Conservation (phyloP, 2,888 invertebrate genomes). For the Anorthoa munda region DNA sequence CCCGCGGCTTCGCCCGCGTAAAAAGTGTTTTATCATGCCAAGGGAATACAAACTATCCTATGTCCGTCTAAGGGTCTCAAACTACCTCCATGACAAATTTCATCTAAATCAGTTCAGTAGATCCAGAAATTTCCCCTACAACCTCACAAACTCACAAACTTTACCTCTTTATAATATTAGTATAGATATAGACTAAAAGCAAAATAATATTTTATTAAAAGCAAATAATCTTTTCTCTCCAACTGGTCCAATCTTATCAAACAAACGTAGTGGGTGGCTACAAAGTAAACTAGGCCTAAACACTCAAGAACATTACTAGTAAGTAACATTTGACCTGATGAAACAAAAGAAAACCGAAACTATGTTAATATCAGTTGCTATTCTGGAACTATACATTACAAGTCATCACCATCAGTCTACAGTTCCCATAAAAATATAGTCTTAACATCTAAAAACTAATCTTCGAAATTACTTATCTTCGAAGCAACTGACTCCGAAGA, state of each 20-base stretch:
- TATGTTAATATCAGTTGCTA: slow-evolving; percentile 30
- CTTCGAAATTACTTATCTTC: slow-evolving; percentile 60
- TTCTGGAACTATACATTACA: slow-evolving; percentile 35
- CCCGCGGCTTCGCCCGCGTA: too few relatives aligned
- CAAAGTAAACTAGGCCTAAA: background rate
- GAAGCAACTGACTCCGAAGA: slow-evolving; percentile 56
- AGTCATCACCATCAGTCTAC: slow-evolving; percentile 41
- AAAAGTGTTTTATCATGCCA: too few relatives aligned
- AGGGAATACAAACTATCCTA: too few relatives aligned
- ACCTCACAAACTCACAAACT: too few relatives aligned
- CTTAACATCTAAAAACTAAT: slow-evolving; percentile 59
- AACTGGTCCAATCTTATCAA: background rate
- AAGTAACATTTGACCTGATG: background rate
- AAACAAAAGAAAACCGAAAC: background rate
- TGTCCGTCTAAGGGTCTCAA: too few relatives aligned
- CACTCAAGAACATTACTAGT: background rate
- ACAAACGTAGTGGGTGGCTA: background rate
- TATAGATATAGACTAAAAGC: too few relatives aligned
- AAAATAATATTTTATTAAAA: background rate
- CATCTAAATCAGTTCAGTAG: too few relatives aligned
- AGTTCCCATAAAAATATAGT: slow-evolving; percentile 48
- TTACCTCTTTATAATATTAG: too few relatives aligned
- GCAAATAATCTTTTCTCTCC: background rate
- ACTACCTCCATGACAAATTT: too few relatives aligned
- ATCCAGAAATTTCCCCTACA: too few relatives aligned